Base-by-base conservation (phyloP, 2,113 vertebrate species). In the Brachypteracias leptosomus region DNA sequence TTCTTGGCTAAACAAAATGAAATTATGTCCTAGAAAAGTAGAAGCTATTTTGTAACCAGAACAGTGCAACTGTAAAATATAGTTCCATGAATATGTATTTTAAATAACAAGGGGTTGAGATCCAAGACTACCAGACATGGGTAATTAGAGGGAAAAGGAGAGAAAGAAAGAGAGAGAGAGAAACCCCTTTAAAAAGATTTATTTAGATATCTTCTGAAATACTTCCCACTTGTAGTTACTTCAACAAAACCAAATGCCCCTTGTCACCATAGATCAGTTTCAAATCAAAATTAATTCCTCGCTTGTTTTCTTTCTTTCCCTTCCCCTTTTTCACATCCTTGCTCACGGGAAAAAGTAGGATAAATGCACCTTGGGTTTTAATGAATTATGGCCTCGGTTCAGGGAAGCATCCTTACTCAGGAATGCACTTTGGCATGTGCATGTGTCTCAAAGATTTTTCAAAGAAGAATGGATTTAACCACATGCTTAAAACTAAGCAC, bases 1-100 rank as follows among this genome's bases (percentile, higher is more conserved):
- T 98, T 98, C 97, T 97, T 98, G 96, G 96, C 97, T 98, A 98
- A 98, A 98, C 97, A 98, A 97, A 98, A 98, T 98, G 97, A 98
- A 98, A 97, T 98, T 97, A 98, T 98, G 97, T 97, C 98, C 97
- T 97, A 98, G 98, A 98, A 98, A 98, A 98, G 97, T 97, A 95
- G 96, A 95, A 97, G 97, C 98, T 98, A 97, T 98, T 97, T 98
- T 98, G 97, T 98, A 98, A 98, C 96, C 96, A 97, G 97, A 98
- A 93, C 97, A 98, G 97, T 97, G 90, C 96, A 97, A 97, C 97
- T 97, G 96, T 98, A 97, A 96, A 97, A 97, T 97, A 97, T 83
- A 97, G 95, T 97, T 84, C 95, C 92, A 97, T 98, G 97, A 98
- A 97, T 98, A 97, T 97, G 97, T 97, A 97, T 98, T 98, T 98